phyloP scores from a whole-genome alignment of 2,113 vertebrate species.

The Xenopus tropicalis region UCB_Xtro_10.0 CM004449.2:75322501-75323000 shows the following conservation, averaged over 20 bases:
- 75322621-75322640: neutral
- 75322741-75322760: conserved; percentile 4
- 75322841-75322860: conserved; percentile 8
- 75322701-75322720: neutral
- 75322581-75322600: neutral
- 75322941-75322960: neutral
- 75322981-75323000: no score
- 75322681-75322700: neutral
- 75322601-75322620: neutral
- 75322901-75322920: conserved; percentile 9
- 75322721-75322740: neutral
- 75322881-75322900: conserved; percentile 21
- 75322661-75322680: neutral
- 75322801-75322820: conserved; percentile 23
- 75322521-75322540: no score
- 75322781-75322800: conserved; percentile 13
- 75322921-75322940: conserved; percentile 11
- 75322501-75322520: no score
- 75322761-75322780: conserved; percentile 15
- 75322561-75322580: no score
- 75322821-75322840: conserved; percentile 21
- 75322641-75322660: conserved; percentile 1
- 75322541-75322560: no score
- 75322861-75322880: conserved; percentile 38
- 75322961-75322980: no score